Percentiles rank a stretch among this genome's conserved stretches.
Evolutionary conservation across 2,113 vertebrate species (phyloP).

Genomic region (Enhydra lutris): DNA sequence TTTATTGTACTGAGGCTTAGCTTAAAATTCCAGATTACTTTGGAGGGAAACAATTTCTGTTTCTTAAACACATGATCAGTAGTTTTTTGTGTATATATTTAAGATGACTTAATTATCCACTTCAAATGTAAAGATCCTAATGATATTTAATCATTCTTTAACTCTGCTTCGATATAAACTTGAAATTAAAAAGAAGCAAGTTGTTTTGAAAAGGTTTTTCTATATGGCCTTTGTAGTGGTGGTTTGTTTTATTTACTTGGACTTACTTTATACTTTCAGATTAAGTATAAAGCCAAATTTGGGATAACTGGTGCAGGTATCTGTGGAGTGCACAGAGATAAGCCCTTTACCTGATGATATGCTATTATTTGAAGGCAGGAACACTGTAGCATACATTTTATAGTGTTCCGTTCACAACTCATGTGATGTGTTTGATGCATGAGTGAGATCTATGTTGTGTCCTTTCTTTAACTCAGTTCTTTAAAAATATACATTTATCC

Average conservation of each 20-base stretch:
- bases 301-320: background rate
- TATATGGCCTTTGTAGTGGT: background rate
- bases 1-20: background rate
- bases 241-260: constrained; percentile 13
- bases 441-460: background rate
- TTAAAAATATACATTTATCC: background rate
- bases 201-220: background rate
- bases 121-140: background rate
- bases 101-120: background rate
- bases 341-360: background rate
- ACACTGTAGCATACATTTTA: background rate
- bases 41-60: background rate
- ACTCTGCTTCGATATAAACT: background rate
- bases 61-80: background rate
- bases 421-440: background rate
- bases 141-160: constrained; percentile 18
- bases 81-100: background rate
- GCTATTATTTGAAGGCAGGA: background rate
- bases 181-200: background rate
- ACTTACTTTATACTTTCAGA: background rate
- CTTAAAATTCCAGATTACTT: background rate
- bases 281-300: background rate
- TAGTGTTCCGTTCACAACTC: background rate
- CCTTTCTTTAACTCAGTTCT: constrained; percentile 17
- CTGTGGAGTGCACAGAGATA: background rate